Conservation (phyloP, 2,113 vertebrate species). For the Poicephalus meyeri region DNA sequence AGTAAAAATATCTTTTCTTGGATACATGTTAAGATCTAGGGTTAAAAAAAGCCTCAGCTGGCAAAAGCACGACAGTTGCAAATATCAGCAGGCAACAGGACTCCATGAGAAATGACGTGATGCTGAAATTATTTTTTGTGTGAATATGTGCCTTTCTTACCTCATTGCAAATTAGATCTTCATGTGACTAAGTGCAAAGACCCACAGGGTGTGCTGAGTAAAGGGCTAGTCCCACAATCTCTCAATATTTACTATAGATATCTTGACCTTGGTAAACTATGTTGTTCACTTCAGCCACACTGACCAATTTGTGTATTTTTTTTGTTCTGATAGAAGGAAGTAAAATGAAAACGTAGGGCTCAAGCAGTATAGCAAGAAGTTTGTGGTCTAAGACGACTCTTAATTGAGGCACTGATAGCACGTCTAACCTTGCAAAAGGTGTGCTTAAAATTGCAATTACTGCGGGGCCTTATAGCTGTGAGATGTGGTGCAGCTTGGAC, state of each 20-base stretch:
- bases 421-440: background rate
- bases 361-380: background rate
- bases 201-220: background rate
- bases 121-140: conserved; percentile 28
- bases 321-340: background rate
- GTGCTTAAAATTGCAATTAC: background rate
- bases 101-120: conserved; percentile 32
- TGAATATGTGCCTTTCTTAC: background rate
- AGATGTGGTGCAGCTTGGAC: background rate
- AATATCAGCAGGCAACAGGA: background rate
- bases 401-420: background rate
- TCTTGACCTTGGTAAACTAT: background rate
- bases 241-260: conserved; percentile 23
- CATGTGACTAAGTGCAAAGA: background rate
- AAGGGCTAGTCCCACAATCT: background rate
- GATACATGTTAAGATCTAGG: conserved; percentile 4
- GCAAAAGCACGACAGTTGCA: conserved; percentile 23
- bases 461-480: background rate
- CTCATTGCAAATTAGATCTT: background rate
- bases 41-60: conserved; percentile 37
- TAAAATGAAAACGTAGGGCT: background rate
- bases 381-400: background rate
- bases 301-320: background rate
- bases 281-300: background rate
- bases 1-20: conserved; percentile 47